A percentile compares a stretch with the other conserved stretches of the same genome.
Conservation (phyloP, 2,888 invertebrate genomes). For the Lasioglossum zephyrum region DNA sequence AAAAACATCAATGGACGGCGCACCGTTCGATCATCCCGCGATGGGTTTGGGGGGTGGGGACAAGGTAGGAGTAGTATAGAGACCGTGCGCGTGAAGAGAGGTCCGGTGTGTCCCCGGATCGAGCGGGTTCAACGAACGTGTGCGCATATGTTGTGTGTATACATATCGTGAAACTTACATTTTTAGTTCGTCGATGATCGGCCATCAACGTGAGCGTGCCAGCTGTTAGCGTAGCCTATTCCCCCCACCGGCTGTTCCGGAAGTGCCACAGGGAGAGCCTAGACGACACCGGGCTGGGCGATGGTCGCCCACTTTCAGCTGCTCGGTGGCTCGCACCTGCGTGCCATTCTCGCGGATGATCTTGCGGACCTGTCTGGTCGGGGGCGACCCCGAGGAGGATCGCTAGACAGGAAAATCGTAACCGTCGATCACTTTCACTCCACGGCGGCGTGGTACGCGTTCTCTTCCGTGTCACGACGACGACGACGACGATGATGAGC, state of each 20-base stretch:
- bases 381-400: constrained; percentile 26
- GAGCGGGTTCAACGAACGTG: constrained; percentile 10
- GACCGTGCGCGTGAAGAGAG: background rate
- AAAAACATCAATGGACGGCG: background rate
- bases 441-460: constrained; percentile 29
- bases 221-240: constrained; percentile 68
- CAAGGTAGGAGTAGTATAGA: background rate
- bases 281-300: constrained; percentile 49
- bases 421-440: constrained; percentile 67
- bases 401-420: constrained; percentile 56
- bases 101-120: background rate
- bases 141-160: background rate
- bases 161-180: constrained; percentile 78
- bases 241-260: constrained; percentile 50
- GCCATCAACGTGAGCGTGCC: constrained; percentile 80
- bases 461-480: constrained; percentile 53
- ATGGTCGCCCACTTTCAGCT: constrained; percentile 62
- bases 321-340: constrained; percentile 61
- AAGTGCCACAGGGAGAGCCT: constrained; percentile 52
- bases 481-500: background rate
- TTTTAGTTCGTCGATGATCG: constrained; percentile 83
- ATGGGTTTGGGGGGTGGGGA: background rate
- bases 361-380: constrained; percentile 37
- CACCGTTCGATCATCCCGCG: constrained; percentile 8
- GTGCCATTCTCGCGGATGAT: constrained; percentile 62